Percentiles rank a stretch among this genome's conserved stretches.
phyloP scores from a whole-genome alignment of 2,113 vertebrate species.

The Micronycteris hirsuta region DNA sequence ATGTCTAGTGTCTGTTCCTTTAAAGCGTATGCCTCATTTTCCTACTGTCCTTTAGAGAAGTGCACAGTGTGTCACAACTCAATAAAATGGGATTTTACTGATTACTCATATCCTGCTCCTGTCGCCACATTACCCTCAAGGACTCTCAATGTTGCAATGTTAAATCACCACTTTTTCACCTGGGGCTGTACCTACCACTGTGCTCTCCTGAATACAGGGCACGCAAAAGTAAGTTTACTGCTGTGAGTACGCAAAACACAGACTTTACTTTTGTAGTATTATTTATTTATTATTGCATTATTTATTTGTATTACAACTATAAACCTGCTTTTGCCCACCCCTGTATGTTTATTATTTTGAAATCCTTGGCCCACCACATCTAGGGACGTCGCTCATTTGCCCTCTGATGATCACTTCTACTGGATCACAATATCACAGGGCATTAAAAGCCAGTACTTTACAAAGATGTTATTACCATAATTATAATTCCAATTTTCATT shows the following conservation, averaged over 20 bases:
- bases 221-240: background rate
- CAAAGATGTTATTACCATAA: background rate
- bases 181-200: background rate
- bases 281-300: background rate
- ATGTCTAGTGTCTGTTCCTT: background rate
- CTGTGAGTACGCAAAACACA: background rate
- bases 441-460: background rate
- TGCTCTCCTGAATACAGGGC: background rate
- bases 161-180: background rate
- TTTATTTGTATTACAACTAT: background rate
- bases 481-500: background rate
- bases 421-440: background rate
- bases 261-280: background rate
- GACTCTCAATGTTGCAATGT: background rate
- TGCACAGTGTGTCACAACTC: background rate
- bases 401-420: background rate
- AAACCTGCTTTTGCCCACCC: background rate
- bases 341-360: background rate
- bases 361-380: background rate
- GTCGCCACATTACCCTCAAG: background rate
- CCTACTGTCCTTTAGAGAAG: background rate
- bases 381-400: background rate
- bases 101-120: background rate
- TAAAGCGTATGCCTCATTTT: background rate
- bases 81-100: background rate